Conservation (phyloP, 1,140 invertebrate genomes). For the Papilio polytes region DNA sequence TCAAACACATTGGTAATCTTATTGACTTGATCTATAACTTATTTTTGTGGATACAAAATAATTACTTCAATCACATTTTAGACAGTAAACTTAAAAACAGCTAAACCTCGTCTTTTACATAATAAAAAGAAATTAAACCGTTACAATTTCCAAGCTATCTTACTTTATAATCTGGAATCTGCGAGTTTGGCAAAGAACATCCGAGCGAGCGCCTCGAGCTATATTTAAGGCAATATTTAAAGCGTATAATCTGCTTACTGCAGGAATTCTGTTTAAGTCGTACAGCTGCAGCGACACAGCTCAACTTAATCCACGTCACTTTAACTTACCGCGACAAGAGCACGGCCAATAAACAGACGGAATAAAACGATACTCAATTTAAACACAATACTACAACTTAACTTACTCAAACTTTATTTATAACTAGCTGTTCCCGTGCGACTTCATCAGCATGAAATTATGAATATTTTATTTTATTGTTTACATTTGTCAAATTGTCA, state of each 20-base stretch:
- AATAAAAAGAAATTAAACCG: background rate
- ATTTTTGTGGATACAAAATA: too few species aligned
- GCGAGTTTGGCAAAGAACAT: constrained; percentile 21
- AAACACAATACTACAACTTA: background rate
- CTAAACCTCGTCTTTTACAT: background rate
- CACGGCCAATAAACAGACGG: background rate
- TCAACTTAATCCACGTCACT: constrained; percentile 17
- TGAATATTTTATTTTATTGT: too few species aligned
- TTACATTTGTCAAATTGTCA: too few species aligned
- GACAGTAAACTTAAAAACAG: too few species aligned
- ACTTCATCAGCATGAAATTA: too few species aligned
- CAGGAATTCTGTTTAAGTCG: background rate
- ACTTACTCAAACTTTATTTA: too few species aligned
- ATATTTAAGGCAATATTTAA: constrained; percentile 8
- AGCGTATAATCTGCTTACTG: constrained; percentile 31
- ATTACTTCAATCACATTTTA: too few species aligned
- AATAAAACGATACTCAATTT: background rate
- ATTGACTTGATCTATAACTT: too few species aligned
- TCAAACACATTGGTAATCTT: too few species aligned
- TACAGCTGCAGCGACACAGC: constrained; percentile 19
- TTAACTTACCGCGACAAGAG: background rate
- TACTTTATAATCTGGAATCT: constrained; percentile 10
- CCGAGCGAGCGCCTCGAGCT: constrained; percentile 1
- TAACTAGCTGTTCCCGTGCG: too few species aligned
- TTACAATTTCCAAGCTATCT: background rate